Evolutionary conservation across 2,797 vertebrate genomes (phyloP).

Genomic region (Crax fasciolata): DNA sequence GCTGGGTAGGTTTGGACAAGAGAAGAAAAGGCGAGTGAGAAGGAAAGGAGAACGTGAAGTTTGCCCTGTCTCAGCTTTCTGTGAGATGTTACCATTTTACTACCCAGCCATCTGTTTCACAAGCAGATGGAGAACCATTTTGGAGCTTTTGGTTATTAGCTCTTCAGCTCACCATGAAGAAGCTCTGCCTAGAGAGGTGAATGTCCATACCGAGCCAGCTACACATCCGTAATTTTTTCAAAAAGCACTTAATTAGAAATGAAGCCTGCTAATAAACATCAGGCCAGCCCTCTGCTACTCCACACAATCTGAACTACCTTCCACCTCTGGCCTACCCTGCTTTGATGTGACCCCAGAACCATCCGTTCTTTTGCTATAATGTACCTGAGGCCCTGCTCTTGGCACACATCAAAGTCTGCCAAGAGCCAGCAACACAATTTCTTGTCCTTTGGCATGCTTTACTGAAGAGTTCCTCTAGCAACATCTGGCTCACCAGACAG

Average conservation of each 20-base stretch:
- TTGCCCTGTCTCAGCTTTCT: neutral
- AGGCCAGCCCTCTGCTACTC: neutral
- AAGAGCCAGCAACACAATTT: neutral
- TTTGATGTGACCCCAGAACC: neutral
- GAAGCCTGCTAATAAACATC: neutral
- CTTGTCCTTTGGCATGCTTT: slow-evolving; percentile 1
- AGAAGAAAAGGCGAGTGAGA: neutral
- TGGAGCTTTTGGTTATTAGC: neutral
- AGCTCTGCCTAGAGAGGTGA: neutral
- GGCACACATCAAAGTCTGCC: neutral
- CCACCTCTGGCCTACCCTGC: neutral
- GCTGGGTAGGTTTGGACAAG: neutral
- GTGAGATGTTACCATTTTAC: neutral
- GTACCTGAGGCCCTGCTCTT: neutral
- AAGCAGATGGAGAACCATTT: neutral
- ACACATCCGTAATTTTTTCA: neutral
- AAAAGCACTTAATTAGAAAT: neutral
- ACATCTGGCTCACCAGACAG: slow-evolving; percentile 18
- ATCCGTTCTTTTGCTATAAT: neutral
- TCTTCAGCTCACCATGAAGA: neutral
- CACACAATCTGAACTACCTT: neutral
- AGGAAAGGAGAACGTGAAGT: neutral
- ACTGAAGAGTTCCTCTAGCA: slow-evolving; percentile 24
- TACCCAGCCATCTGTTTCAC: neutral
- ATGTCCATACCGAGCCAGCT: neutral